A percentile compares a stretch with the other conserved stretches of the same genome.
phyloP scores from a whole-genome alignment of 2,113 vertebrate species.

The Otolemur garnettii region DNA sequence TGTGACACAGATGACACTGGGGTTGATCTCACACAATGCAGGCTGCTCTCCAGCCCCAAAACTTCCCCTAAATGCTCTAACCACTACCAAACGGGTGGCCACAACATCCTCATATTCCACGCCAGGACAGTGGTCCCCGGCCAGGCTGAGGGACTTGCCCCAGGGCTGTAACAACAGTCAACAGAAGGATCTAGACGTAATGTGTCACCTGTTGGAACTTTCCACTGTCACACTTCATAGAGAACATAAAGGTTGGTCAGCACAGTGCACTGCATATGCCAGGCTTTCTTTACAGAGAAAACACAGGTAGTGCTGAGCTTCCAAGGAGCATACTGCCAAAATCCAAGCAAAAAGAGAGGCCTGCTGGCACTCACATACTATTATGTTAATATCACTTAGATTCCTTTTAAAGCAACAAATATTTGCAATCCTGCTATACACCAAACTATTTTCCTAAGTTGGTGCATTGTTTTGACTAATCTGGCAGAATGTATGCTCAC shows the following conservation, averaged over 20 bases:
- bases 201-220: neutral
- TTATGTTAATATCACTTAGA: too few species aligned
- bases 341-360: neutral
- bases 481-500: neutral
- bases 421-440: rapidly evolving
- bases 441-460: neutral
- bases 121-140: neutral
- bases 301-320: neutral
- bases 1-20: too few species aligned
- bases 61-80: neutral
- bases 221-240: neutral
- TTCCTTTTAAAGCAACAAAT: neutral
- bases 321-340: neutral
- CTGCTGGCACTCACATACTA: rapidly evolving
- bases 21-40: neutral
- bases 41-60: rapidly evolving
- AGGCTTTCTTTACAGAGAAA: neutral
- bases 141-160: neutral
- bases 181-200: neutral
- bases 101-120: neutral
- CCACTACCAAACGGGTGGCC: neutral
- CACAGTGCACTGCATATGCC: neutral
- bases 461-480: neutral
- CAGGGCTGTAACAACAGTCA: rapidly evolving
- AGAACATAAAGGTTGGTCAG: neutral